Evolutionary conservation across 2,797 vertebrate genomes (phyloP).

Genomic region (Semaprochilodus insignis): DNA sequence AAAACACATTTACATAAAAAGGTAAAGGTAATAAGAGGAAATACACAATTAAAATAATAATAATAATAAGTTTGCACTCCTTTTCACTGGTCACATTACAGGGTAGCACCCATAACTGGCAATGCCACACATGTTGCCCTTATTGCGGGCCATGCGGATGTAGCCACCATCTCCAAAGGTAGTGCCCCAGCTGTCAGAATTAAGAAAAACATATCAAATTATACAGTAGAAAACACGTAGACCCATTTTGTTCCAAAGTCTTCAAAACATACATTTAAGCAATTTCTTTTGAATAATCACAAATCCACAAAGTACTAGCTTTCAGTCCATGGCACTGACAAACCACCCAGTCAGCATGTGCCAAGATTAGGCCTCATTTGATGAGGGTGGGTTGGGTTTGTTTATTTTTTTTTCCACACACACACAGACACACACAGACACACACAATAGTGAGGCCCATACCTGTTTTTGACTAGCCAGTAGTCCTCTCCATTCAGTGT

Average conservation of each 20-base stretch:
- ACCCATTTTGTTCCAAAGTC: neutral
- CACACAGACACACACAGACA: no score
- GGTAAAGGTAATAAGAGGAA: neutral
- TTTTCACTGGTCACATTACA: conserved; percentile 70
- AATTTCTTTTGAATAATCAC: no score
- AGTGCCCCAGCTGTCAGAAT: conserved; percentile 82
- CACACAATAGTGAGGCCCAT: no score
- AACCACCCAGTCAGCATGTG: no score
- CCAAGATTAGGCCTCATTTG: no score
- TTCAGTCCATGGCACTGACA: no score
- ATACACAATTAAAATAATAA: neutral
- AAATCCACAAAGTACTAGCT: no score
- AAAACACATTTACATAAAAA: neutral
- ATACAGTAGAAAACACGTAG: neutral
- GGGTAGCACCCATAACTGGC: conserved; percentile 81
- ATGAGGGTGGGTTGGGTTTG: no score
- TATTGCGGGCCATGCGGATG: conserved; percentile 88
- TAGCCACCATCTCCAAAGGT: conserved; percentile 85
- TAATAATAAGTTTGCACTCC: neutral
- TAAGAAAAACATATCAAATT: neutral
- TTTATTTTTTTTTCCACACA: no score
- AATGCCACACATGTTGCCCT: conserved; percentile 86
- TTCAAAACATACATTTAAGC: no score
- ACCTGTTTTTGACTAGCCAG: conserved; percentile 98
- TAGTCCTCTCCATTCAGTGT: conserved; percentile 80